Evolutionary conservation across 2,888 invertebrate genomes (phyloP).

Genomic region (Sussaba pulchella): DNA sequence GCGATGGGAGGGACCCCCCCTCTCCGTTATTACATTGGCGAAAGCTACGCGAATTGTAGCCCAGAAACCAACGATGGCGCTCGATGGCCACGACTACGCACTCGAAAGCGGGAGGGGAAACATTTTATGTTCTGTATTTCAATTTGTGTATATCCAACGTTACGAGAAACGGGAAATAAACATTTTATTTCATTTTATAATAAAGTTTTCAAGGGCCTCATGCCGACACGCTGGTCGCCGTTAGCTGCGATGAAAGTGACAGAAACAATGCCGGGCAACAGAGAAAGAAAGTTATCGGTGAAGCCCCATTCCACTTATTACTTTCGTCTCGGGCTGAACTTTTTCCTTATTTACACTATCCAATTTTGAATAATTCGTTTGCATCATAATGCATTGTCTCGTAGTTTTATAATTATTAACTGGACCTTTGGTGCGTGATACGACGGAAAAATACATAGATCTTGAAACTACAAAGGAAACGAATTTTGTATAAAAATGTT

Average conservation of each 20-base stretch:
- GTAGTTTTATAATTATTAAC: not conserved
- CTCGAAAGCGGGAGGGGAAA: slow-evolving; percentile 1
- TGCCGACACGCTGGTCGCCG: slow-evolving; percentile 46
- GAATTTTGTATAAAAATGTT: no score
- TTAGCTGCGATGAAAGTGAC: not conserved
- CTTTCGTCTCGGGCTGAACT: slow-evolving; percentile 12
- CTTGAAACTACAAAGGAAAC: no score
- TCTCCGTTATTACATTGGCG: slow-evolving; percentile 12
- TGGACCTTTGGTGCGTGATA: no score
- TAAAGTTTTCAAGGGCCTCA: slow-evolving; percentile 71
- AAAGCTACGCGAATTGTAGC: slow-evolving; percentile 30
- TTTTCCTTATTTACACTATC: not conserved
- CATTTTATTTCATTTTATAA: slow-evolving; percentile 64
- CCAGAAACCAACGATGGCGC: not conserved
- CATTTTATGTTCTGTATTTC: slow-evolving; percentile 51
- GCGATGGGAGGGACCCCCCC: slow-evolving; percentile 10
- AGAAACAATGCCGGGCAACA: not conserved
- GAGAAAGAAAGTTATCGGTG: not conserved
- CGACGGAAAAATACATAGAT: no score
- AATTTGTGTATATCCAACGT: slow-evolving; percentile 21
- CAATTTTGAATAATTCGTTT: slow-evolving; percentile 3
- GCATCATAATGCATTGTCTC: not conserved
- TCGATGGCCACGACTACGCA: not conserved
- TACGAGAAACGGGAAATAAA: slow-evolving; percentile 26
- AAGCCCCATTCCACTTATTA: slow-evolving; percentile 20